phyloP scores from a whole-genome alignment of 2,113 vertebrate species.

The Catharus fuscescens region DNA sequence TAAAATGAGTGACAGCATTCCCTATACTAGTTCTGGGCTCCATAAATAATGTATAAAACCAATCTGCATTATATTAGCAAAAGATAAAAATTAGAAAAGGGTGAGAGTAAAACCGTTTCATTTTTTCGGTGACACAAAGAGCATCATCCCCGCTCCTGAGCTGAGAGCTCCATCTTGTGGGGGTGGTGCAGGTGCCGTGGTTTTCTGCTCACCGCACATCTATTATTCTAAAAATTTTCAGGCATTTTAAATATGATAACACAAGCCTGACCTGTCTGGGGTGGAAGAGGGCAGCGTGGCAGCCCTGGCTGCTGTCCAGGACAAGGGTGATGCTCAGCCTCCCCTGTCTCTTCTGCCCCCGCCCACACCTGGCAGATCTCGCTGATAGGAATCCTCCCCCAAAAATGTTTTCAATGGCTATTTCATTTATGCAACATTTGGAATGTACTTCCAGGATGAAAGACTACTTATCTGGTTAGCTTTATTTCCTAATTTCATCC shows the following conservation, averaged over 20 bases:
- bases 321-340: neutral
- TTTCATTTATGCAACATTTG: neutral
- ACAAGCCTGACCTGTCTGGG: rapidly evolving
- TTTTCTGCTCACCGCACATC: rapidly evolving
- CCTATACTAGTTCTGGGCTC: constrained; percentile 60
- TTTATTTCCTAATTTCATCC: neutral
- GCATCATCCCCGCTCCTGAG: constrained; percentile 13
- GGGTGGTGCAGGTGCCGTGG: rapidly evolving
- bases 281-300: rapidly evolving
- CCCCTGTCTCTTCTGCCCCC: too few relatives aligned
- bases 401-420: neutral
- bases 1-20: constrained; percentile 70
- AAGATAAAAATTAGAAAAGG: constrained; percentile 62
- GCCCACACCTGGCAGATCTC: neutral
- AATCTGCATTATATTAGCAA: constrained; percentile 66
- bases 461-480: neutral
- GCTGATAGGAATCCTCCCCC: neutral
- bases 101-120: constrained; percentile 3
- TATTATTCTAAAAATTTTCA: neutral
- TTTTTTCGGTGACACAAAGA: neutral
- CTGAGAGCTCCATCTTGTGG: constrained; percentile 74
- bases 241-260: neutral
- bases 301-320: neutral
- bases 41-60: constrained; percentile 66
- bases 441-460: neutral